Percentiles rank a stretch among this genome's conserved stretches.
phyloP scores from a whole-genome alignment of 2,888 invertebrate genomes.

The Leptopilina syphax region DNA sequence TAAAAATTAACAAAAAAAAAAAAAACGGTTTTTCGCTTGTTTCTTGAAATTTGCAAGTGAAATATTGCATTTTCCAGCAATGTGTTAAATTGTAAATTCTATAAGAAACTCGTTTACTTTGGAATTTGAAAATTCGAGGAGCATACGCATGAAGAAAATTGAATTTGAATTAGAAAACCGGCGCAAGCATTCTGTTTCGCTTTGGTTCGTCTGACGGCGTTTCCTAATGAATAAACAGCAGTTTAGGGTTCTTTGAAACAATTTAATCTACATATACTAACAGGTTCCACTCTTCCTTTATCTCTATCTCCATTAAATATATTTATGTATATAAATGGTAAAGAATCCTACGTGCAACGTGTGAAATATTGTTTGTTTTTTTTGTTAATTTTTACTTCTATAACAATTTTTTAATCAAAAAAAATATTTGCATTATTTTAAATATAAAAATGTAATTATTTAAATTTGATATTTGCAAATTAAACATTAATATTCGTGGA shows the following conservation, averaged over 20 bases:
- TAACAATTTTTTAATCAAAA: too few species aligned
- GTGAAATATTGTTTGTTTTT: too few species aligned
- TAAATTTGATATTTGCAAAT: too few species aligned
- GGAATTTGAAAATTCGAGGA: not conserved
- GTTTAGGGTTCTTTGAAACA: slow-evolving; percentile 63
- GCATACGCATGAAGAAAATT: slow-evolving; percentile 6
- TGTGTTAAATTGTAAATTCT: not conserved
- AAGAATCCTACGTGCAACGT: not conserved
- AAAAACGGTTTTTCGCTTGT: not conserved
- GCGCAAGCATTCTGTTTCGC: not conserved
- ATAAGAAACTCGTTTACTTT: slow-evolving; percentile 4
- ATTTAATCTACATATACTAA: slow-evolving; percentile 69
- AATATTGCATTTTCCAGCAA: too few species aligned
- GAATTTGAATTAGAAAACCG: slow-evolving; percentile 9
- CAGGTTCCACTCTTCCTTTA: slow-evolving; percentile 52
- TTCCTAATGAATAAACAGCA: slow-evolving; percentile 66
- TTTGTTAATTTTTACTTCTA: too few species aligned
- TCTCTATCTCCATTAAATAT: not conserved
- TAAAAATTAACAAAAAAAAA: too few species aligned
- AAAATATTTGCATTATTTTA: too few species aligned
- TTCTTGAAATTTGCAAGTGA: not conserved
- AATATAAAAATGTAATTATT: too few species aligned
- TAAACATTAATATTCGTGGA: too few species aligned
- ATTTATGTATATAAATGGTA: not conserved
- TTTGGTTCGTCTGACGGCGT: slow-evolving; percentile 61